phyloP scores from a whole-genome alignment of 2,113 vertebrate species.

The Engystomops pustulosus region DNA sequence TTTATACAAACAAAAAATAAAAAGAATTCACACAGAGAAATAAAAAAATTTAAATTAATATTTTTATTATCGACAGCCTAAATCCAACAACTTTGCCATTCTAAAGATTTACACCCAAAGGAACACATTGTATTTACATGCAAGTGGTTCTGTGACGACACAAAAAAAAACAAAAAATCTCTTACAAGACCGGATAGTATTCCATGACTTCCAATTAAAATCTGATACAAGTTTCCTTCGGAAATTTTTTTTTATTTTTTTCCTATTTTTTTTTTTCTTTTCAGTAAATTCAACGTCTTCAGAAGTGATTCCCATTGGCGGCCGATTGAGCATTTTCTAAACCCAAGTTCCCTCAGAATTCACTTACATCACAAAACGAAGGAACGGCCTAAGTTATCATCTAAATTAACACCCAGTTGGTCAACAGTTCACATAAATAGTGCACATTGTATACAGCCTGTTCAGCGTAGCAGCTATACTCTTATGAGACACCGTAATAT shows the following conservation, averaged over 20 bases:
- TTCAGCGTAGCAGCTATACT: conserved; percentile 18
- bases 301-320: conserved; percentile 1
- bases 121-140: conserved; percentile 50
- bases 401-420: conserved; percentile 34
- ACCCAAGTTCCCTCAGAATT: conserved; percentile 11
- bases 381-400: background rate
- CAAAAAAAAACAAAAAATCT: background rate
- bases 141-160: conserved; percentile 3
- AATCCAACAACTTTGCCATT: conserved; percentile 43
- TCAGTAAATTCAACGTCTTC: background rate
- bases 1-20: background rate
- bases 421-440: conserved; percentile 49
- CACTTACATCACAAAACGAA: conserved; percentile 10
- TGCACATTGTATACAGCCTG: conserved; percentile 29
- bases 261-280: background rate
- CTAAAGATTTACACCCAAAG: conserved; percentile 28
- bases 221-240: conserved; percentile 4
- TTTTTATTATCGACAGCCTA: conserved; percentile 50
- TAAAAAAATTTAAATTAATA: conserved; percentile 28
- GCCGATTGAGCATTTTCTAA: conserved; percentile 6
- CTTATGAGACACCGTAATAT: background rate
- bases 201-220: conserved; percentile 28
- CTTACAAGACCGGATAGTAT: background rate
- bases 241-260: background rate
- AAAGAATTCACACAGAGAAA: background rate